Evolutionary conservation across 1,140 invertebrate genomes (phyloP).

Genomic region (Pteromalus puparum): DNA sequence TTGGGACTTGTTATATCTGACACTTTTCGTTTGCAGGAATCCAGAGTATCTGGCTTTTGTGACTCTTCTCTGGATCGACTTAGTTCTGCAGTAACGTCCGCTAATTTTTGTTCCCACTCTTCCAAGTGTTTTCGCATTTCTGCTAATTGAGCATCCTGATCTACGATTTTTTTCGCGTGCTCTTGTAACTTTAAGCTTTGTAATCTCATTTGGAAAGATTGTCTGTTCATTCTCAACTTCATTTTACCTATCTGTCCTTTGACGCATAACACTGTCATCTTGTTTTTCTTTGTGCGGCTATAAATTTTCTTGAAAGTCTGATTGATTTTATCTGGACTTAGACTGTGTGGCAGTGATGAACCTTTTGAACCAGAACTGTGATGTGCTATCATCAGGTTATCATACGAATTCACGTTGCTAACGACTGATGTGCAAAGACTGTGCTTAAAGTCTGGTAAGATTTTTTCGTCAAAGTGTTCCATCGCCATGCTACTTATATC

Average conservation of each 20-base stretch:
- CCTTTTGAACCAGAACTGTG: conserved; percentile 55
- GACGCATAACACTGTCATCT: conserved; percentile 61
- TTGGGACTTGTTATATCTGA: conserved; percentile 61
- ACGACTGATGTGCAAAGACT: conserved; percentile 68
- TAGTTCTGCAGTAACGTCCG: conserved; percentile 75
- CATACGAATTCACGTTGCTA: conserved; percentile 66
- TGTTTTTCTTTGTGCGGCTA: conserved; percentile 68
- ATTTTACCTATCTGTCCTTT: conserved; percentile 66
- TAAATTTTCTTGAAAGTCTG: conserved; percentile 70
- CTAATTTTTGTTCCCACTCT: conserved; percentile 78
- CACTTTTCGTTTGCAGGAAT: conserved; percentile 67
- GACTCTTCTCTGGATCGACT: conserved; percentile 73
- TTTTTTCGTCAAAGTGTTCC: conserved; percentile 96
- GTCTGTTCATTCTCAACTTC: conserved; percentile 68
- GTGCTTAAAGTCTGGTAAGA: conserved; percentile 79
- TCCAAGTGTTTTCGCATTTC: conserved; percentile 77
- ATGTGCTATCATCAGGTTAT: conserved; percentile 67
- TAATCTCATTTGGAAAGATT: conserved; percentile 68
- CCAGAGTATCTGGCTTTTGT: conserved; percentile 64
- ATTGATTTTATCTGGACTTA: conserved; percentile 68
- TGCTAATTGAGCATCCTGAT: conserved; percentile 74
- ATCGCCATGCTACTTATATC: conserved; percentile 98
- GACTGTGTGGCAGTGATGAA: conserved; percentile 59
- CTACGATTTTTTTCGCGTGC: conserved; percentile 73
- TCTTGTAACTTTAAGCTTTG: conserved; percentile 75